A percentile compares a stretch with the other conserved stretches of the same genome.
Conservation (phyloP, 1,140 invertebrate species). For the Melitaea cinxia region DNA sequence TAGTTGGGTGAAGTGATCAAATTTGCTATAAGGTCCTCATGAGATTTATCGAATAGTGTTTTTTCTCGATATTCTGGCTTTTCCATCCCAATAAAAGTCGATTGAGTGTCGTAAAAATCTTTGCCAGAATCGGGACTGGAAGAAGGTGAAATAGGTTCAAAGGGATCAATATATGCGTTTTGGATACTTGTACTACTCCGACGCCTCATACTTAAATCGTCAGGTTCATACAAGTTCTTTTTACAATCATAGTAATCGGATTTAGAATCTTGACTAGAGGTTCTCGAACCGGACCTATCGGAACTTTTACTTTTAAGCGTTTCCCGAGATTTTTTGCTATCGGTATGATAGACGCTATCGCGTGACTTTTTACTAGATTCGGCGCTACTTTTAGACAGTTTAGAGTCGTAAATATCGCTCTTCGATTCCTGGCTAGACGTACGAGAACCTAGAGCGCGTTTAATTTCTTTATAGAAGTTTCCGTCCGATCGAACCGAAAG, state of each 20-base stretch:
- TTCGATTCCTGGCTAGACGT: slow-evolving; percentile 86
- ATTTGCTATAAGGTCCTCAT: slow-evolving; percentile 83
- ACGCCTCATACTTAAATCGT: slow-evolving; percentile 58
- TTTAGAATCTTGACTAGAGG: slow-evolving; percentile 86
- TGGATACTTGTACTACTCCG: slow-evolving; percentile 67
- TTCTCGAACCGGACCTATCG: slow-evolving; percentile 81
- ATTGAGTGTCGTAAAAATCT: slow-evolving; percentile 84
- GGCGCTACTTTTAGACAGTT: slow-evolving; percentile 83
- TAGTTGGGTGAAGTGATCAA: slow-evolving; percentile 82
- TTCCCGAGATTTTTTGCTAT: slow-evolving; percentile 84
- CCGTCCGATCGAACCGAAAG: slow-evolving; percentile 86
- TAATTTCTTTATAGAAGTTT: slow-evolving; percentile 85
- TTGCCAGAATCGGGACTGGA: slow-evolving; percentile 86
- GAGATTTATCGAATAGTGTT: slow-evolving; percentile 79
- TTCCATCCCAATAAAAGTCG: slow-evolving; percentile 72
- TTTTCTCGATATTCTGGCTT: slow-evolving; percentile 72
- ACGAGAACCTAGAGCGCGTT: slow-evolving; percentile 82
- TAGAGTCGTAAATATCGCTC: slow-evolving; percentile 85
- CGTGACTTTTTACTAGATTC: slow-evolving; percentile 84
- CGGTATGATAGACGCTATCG: slow-evolving; percentile 84
- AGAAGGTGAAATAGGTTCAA: slow-evolving; percentile 81
- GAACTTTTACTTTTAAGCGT: slow-evolving; percentile 83
- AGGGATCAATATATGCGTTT: slow-evolving; percentile 71
- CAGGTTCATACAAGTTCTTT: slow-evolving; percentile 72
- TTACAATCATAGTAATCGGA: slow-evolving; percentile 81